These are phyloP conservation scores for Hemicordylus capensis DNA, from an alignment of 2,113 vertebrate genomes.

Conservation along the genomic window DNA sequence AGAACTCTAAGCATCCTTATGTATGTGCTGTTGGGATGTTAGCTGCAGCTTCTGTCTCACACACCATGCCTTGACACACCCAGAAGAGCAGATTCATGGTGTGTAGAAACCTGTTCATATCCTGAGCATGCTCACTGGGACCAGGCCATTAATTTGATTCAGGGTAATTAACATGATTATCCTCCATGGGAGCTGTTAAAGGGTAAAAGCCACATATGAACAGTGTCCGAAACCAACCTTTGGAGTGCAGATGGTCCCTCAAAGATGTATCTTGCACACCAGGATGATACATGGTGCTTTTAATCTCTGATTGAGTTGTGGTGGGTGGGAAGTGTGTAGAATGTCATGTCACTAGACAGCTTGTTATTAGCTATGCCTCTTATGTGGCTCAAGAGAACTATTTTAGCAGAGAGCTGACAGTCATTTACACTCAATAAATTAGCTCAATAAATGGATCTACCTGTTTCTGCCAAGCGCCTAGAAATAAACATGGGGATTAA, in stretches of 20 bases:
- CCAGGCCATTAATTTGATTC: not conserved
- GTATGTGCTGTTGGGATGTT: not conserved
- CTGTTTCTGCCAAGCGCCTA: not conserved
- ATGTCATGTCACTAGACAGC: not conserved
- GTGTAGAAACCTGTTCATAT: not conserved
- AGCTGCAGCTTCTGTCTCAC: not conserved
- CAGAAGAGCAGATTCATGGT: not conserved
- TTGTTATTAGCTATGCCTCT: not conserved
- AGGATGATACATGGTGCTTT: not conserved
- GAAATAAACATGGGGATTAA: slow-evolving; percentile 2
- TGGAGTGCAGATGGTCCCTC: not conserved
- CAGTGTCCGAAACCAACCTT: not conserved
- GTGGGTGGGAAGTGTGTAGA: not conserved
- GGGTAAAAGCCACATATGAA: not conserved
- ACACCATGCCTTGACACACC: too few relatives aligned
- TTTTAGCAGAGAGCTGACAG: slow-evolving; percentile 14
- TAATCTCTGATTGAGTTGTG: not conserved
- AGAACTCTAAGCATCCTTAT: too few relatives aligned
- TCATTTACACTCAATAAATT: slow-evolving; percentile 17
- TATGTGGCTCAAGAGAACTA: slow-evolving; percentile 13
- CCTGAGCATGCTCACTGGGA: not conserved
- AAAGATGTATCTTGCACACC: not conserved
- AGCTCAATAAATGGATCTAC: slow-evolving; percentile 19
- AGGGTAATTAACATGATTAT: not conserved
- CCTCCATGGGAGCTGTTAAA: not conserved